These are phyloP conservation scores for Drosophila emarginata DNA, from an alignment of 2,888 invertebrate genomes.

Conservation along the genomic window DNA sequence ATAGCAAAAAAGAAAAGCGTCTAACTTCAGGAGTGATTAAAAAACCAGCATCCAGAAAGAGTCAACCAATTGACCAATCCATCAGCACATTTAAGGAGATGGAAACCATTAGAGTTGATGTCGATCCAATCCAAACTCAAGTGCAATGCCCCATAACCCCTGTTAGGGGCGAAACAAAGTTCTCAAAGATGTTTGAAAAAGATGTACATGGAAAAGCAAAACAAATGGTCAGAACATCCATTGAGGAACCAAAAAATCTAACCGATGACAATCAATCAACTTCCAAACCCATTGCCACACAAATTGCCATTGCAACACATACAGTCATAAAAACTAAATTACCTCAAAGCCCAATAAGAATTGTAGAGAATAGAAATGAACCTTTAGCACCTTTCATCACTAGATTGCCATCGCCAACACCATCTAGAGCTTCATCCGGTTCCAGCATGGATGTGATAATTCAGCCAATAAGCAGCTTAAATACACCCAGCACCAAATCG, in stretches of 20 bases:
- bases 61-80: background rate
- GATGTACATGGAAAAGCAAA: too few relatives aligned
- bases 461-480: slow-evolving; percentile 55
- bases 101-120: background rate
- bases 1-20: background rate
- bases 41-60: background rate
- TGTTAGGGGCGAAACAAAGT: background rate
- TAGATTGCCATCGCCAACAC: slow-evolving; percentile 32
- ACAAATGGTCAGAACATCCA: background rate
- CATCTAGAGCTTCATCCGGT: slow-evolving; percentile 48
- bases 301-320: background rate
- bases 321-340: slow-evolving; percentile 3
- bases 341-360: background rate
- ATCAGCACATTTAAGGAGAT: background rate
- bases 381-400: background rate
- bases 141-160: background rate
- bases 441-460: slow-evolving; percentile 62
- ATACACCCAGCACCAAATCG: slow-evolving; percentile 56
- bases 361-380: background rate
- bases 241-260: background rate
- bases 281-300: background rate
- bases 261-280: background rate
- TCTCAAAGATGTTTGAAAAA: background rate
- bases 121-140: background rate
- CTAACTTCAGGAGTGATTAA: background rate